A percentile compares a stretch with the other conserved stretches of the same genome.
Evolutionary conservation across 2,888 invertebrate genomes (phyloP).

Genomic region (Temnothorax rugatulus): DNA sequence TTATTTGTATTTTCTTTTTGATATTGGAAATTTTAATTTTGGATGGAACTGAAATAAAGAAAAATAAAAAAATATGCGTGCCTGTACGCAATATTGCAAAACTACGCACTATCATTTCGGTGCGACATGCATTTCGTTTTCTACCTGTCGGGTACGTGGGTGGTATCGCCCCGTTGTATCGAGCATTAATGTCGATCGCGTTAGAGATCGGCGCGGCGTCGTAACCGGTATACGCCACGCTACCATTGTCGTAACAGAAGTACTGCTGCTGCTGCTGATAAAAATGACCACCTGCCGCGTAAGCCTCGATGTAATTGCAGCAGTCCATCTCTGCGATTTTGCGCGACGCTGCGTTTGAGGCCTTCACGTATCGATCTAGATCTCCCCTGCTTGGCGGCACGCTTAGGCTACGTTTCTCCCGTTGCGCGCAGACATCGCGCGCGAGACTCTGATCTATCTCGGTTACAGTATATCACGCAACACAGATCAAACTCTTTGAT

Average conservation of each 20-base stretch:
- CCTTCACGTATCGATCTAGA: slow-evolving; percentile 50
- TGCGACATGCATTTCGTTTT: slow-evolving; percentile 7
- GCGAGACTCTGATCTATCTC: slow-evolving; percentile 7
- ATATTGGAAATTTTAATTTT: not conserved
- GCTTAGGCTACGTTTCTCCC: slow-evolving; percentile 44
- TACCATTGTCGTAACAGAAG: slow-evolving; percentile 83
- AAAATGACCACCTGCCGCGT: slow-evolving; percentile 81
- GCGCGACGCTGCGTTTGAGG: slow-evolving; percentile 32
- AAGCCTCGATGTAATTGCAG: slow-evolving; percentile 84
- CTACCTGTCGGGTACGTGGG: slow-evolving; percentile 84
- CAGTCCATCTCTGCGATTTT: slow-evolving; percentile 81
- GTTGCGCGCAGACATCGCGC: slow-evolving; percentile 35
- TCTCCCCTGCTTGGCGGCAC: slow-evolving; percentile 5
- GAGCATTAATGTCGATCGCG: slow-evolving; percentile 80
- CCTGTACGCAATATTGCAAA: not conserved
- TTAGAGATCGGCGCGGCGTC: slow-evolving; percentile 78
- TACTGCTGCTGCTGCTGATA: slow-evolving; percentile 79
- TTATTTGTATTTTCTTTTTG: not conserved
- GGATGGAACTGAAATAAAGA: not conserved
- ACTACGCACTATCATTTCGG: not conserved
- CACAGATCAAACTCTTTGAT: not conserved
- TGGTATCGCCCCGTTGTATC: slow-evolving; percentile 82
- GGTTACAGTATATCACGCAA: slow-evolving; percentile 1
- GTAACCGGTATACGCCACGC: slow-evolving; percentile 77
- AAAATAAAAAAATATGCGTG: not conserved